Base-by-base conservation (phyloP, 2,888 invertebrate genomes). In the Micoletzkya japonica region DNA sequence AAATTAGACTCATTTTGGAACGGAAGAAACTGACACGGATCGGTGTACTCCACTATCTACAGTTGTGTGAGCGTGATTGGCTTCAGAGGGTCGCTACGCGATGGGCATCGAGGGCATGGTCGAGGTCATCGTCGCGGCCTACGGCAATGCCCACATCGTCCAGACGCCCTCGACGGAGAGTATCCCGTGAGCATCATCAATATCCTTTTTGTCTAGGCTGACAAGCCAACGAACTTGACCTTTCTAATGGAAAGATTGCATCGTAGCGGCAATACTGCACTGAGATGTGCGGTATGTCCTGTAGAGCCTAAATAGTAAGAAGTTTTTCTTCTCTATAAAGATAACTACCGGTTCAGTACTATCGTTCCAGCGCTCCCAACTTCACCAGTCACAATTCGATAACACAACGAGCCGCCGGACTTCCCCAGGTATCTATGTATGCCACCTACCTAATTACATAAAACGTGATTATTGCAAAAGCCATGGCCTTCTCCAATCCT, bases 51-150 rank as follows among this genome's bases (percentile, higher is more conserved):
- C n/a, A n/a, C n/a, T n/a, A n/a, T n/a, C n/a, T n/a, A n/a, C n/a
- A n/a, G n/a, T n/a, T n/a, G n/a, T n/a, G n/a, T n/a, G n/a, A n/a
- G n/a, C n/a, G n/a, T n/a, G 17, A 56, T 24, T 26, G 4, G 10
- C 56, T 52, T n/a, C 58, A 68, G 68, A 68, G 32, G 76, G 77
- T 30, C 66, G 76, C 39, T 79, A 77, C 60, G 77, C 78, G 7
- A 64, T 78, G 20, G 79, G 79, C 52, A 68, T 80, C 6, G 77
- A 78, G 56, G 79, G 80, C 59, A 84, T 84, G 84, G 76, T 84
- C 57, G 83, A 84, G 68, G 77, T 81, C n/a, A 82, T 84, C 64
- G 82, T 82, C 28, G 81, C 83, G 2, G 80, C 84, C 10, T 84
- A 84, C 68, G 77, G 77, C 28, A 79, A 78, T 69, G 81, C 82